Evolutionary conservation across 2,888 invertebrate species (phyloP), one percentile per base, ranked within the genome.

Genomic region (Apeira syringaria): DNA sequence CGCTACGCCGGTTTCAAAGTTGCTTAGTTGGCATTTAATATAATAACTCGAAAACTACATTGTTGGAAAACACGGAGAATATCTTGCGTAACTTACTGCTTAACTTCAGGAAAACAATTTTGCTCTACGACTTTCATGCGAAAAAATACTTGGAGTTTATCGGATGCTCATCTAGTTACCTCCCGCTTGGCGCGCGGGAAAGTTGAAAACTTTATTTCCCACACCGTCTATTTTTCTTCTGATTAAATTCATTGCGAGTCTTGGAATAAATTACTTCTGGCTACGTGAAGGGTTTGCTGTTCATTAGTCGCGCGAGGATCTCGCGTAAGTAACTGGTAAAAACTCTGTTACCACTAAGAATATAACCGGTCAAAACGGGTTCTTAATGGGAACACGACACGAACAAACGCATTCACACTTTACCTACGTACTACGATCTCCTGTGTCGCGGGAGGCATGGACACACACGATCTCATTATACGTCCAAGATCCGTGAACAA

Each of bases 81-180:
- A 28, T 34, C 49, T 56, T 47, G 49, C 53, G 53, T 53, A 56
- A 53, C 51, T 56, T 47, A 50, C 56, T 51, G 47, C 39, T 44
- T 36, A 53, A 56, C 51, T 56, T 47, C 46, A 47, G 46, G 47
- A 53, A 53, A 56, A 56, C 56, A 56, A 56, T 56, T 56, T 56
- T 53, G 53, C 53, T 53, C 47, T 40, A 50, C 56, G 50, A 56
- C 51, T 56, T 56, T 50, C 53, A 56, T 53, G 56, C 53, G 56
- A 53, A 53, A 56, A 56, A 56, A 51, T 56, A 53, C 53, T 56
- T 47, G 46, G n/a, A 56, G 56, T 56, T 56, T 56, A 56, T 56
- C 56, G 53, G 51, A 56, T 53, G 56, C 56, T 56, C 56, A 56
- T 56, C 56, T 50, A 51, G 56, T 56, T 53, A 56, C 53, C 53